A percentile compares a stretch with the other conserved stretches of the same genome.
Evolutionary conservation across 1,140 invertebrate species (phyloP).

Genomic region (Pseudachorutes palmiensis): DNA sequence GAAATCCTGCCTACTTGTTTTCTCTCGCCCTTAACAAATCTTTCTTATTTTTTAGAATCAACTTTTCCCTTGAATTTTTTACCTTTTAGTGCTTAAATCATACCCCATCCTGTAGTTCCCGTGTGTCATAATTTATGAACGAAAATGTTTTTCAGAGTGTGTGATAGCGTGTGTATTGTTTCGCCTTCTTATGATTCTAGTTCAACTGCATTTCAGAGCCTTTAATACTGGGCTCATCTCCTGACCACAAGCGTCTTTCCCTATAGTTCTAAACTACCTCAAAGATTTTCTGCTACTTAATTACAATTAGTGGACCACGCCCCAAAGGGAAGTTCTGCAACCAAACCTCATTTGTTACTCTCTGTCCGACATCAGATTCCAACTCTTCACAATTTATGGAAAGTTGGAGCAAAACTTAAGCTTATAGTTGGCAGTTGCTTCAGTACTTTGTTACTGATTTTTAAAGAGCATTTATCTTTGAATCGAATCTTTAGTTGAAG

Average conservation of each 20-base stretch:
- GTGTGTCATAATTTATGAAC: too few relatives aligned
- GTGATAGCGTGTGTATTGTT: too few relatives aligned
- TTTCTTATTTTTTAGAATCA: too few relatives aligned
- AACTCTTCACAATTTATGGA: background rate
- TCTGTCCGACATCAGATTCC: too few relatives aligned
- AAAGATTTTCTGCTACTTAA: slow-evolving; percentile 37
- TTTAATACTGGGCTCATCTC: too few relatives aligned
- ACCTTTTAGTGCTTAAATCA: too few relatives aligned
- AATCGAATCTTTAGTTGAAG: background rate
- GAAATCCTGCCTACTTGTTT: background rate
- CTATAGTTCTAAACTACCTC: slow-evolving; percentile 21
- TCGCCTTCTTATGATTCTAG: too few relatives aligned
- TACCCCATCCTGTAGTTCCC: too few relatives aligned
- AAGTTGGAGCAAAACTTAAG: background rate
- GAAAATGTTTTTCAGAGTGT: too few relatives aligned
- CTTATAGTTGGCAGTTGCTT: background rate
- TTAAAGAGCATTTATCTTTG: background rate
- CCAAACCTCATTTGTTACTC: too few relatives aligned
- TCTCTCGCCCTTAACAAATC: slow-evolving; percentile 2
- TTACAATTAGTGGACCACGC: slow-evolving; percentile 37
- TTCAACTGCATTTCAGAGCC: too few relatives aligned
- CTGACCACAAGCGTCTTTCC: too few relatives aligned
- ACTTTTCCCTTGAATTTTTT: slow-evolving; percentile 1
- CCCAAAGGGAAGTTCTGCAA: slow-evolving; percentile 24
- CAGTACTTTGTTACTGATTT: background rate